Evolutionary conservation across 1,140 invertebrate species (phyloP).

Genomic region (Cepaea nemoralis): DNA sequence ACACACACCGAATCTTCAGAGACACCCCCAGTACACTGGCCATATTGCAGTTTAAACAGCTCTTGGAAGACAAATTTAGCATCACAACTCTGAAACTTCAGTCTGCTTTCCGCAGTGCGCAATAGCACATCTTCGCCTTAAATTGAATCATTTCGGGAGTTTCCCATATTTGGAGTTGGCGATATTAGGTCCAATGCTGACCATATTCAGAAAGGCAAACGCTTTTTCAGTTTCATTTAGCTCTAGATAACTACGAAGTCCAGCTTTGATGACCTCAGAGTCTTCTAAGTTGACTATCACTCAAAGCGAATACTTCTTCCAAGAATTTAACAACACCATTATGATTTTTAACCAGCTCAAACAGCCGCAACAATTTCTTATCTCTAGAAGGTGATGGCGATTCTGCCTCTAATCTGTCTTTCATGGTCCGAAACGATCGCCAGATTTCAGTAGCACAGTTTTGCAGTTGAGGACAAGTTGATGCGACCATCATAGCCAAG

Average conservation of each 20-base stretch:
- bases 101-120: not conserved
- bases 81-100: not conserved
- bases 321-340: not conserved
- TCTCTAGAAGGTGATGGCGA: not conserved
- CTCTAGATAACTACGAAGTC: not conserved
- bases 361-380: not conserved
- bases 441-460: not conserved
- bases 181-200: not conserved
- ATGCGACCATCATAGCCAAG: not conserved
- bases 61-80: not conserved
- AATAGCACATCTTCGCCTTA: not conserved
- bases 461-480: not conserved
- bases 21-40: not conserved
- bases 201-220: no score
- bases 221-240: not conserved
- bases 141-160: not conserved
- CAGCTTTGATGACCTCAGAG: not conserved
- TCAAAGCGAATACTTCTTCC: not conserved
- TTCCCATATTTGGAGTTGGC: not conserved
- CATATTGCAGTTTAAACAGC: not conserved
- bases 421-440: not conserved
- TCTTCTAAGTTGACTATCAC: not conserved
- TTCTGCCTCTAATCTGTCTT: not conserved
- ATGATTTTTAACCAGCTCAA: not conserved
- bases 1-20: not conserved